These are phyloP conservation scores for Hypothenemus hampei DNA, from an alignment of 1,140 invertebrate genomes.

Conservation along the genomic window DNA sequence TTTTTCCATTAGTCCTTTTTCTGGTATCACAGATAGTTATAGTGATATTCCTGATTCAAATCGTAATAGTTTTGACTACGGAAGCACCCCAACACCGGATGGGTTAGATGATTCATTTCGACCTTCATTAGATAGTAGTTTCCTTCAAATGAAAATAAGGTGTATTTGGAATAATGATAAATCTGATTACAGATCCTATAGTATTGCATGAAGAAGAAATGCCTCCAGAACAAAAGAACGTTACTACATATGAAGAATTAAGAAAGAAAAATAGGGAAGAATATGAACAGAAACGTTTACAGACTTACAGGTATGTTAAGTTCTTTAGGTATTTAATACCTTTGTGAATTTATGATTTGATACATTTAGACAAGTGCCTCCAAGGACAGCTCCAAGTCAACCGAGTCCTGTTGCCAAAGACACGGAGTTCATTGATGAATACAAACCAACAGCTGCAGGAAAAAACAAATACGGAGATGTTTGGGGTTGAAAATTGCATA, in stretches of 20 bases:
- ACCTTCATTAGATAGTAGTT: conserved; percentile 48
- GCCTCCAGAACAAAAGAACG: conserved; percentile 40
- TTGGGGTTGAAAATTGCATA: conserved; percentile 31
- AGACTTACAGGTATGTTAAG: conserved; percentile 32
- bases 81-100: conserved; percentile 44
- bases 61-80: conserved; percentile 46
- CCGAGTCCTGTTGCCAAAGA: background rate
- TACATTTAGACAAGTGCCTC: too few relatives aligned
- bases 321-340: background rate
- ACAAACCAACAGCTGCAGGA: background rate
- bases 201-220: conserved; percentile 41
- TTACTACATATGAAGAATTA: conserved; percentile 56
- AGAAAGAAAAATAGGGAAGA: conserved; percentile 56
- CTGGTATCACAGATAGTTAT: conserved; percentile 44
- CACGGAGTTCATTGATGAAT: conserved; percentile 1
- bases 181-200: conserved; percentile 37
- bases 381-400: background rate
- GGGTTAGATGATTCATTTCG: conserved; percentile 51
- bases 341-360: background rate
- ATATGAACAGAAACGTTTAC: conserved; percentile 46
- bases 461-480: conserved; percentile 36
- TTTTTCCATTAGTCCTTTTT: conserved; percentile 48
- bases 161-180: background rate
- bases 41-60: conserved; percentile 43
- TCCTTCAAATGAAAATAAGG: background rate